A percentile compares a stretch with the other conserved stretches of the same genome.
Evolutionary conservation across 2,888 invertebrate species (phyloP).

Genomic region (Pterostichus niger): DNA sequence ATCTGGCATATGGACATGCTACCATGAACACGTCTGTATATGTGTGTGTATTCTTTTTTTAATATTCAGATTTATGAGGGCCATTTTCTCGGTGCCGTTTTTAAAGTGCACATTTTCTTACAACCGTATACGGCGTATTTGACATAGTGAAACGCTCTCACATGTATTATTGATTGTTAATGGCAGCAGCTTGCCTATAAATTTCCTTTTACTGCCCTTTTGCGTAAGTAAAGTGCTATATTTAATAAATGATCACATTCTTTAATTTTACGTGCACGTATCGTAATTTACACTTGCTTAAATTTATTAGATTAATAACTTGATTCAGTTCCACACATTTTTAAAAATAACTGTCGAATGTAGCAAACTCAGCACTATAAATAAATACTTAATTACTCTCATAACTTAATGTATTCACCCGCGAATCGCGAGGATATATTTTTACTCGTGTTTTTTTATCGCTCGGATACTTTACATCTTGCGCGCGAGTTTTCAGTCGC

Average conservation of each 20-base stretch:
- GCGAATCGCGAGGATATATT: not conserved
- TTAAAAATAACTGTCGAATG: slow-evolving; percentile 27
- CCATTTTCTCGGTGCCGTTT: slow-evolving; percentile 63
- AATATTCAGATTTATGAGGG: slow-evolving; percentile 64
- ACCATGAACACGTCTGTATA: slow-evolving; percentile 17
- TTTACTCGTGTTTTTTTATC: not conserved
- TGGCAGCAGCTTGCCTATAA: slow-evolving; percentile 64
- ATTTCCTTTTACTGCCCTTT: slow-evolving; percentile 66
- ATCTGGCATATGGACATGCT: slow-evolving; percentile 37
- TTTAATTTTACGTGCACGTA: slow-evolving; percentile 49
- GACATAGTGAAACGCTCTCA: slow-evolving; percentile 63
- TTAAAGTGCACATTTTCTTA: slow-evolving; percentile 66
- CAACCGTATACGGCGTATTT: slow-evolving; percentile 51
- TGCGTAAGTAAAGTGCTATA: slow-evolving; percentile 64
- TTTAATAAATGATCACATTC: slow-evolving; percentile 60
- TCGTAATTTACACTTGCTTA: slow-evolving; percentile 7
- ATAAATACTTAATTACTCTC: slow-evolving; percentile 27
- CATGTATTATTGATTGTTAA: slow-evolving; percentile 67
- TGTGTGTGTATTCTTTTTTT: slow-evolving; percentile 46
- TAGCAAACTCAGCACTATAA: slow-evolving; percentile 7
- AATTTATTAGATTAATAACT: slow-evolving; percentile 57
- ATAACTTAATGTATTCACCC: slow-evolving; percentile 15
- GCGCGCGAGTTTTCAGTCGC: not conserved
- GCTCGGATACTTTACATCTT: not conserved
- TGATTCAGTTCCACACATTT: slow-evolving; percentile 22